Base-by-base conservation (phyloP, 2,888 invertebrate species). In the Drosophila fungiperda region DNA sequence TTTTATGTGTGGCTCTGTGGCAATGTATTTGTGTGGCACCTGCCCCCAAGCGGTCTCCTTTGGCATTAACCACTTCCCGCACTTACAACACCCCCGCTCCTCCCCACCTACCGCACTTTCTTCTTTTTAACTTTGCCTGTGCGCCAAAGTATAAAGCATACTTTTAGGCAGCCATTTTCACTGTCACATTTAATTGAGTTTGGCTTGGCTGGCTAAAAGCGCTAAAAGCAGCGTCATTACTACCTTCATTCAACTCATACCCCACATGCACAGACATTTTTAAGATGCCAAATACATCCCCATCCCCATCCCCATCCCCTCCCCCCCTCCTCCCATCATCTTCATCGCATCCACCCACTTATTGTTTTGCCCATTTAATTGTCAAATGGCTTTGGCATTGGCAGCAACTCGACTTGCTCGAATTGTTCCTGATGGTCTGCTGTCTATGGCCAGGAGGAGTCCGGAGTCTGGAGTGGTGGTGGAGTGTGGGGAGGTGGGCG, bases 131-230 rank as follows among this genome's bases (percentile, higher is more conserved):
- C 38, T 38, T 58, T 33, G 54, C 64, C 40, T 50, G 53, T 52
- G 54, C 52, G 40, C 15, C 40, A 57, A 29, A 29, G 71, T 58
- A 82, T 87, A 78, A 81, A 85, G 82, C 82, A 89, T 87, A 89
- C 88, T 87, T 85, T 90, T 81, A 85, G 87, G 89, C 87, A 73
- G 73, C 79, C 81, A 80, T 84, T 84, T 84, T 73, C 85, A 80
- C 85, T 90, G 88, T 89, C 90, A 89, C 85, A 90, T 89, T 90
- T 90, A 88, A 88, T 88, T 88, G 88, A 88, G 88, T 88, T 88
- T 90, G 85, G 68, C 75, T 66, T 67, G 80, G 48, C 77, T 72
- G 63, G 59, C 71, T 64, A 32, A 38, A 33, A 52, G 33, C 80
- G 89, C 83, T 89, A 89, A 86, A 87, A 86, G 85, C 85, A 84